phyloP scores from a whole-genome alignment of 1,140 invertebrate genomes.

The Episyrphus balteatus region DNA sequence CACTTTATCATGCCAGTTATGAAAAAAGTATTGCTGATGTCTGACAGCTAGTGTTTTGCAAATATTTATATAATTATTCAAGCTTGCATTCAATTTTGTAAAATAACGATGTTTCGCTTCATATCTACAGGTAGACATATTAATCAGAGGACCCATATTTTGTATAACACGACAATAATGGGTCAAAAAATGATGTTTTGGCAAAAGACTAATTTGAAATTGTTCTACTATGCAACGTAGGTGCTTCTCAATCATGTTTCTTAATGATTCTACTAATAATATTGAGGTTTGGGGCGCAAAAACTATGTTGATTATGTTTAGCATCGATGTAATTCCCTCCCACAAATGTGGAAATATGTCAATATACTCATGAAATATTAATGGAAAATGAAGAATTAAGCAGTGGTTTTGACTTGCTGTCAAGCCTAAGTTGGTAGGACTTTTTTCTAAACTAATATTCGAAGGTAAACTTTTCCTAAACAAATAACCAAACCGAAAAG shows the following conservation, averaged over 20 bases:
- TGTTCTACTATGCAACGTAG: not conserved
- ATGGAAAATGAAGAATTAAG: not conserved
- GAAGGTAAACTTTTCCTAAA: not conserved
- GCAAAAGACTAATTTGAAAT: not conserved
- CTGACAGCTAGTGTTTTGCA: not conserved
- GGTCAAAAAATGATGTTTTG: not conserved
- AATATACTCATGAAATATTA: not conserved
- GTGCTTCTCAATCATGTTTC: not conserved
- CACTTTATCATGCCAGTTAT: too few species aligned
- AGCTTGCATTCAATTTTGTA: not conserved
- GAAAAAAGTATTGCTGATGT: not conserved
- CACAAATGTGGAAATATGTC: not conserved
- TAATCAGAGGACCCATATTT: not conserved
- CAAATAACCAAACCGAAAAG: conserved; percentile 1
- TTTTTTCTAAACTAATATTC: conserved; percentile 1
- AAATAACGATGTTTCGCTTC: too few species aligned
- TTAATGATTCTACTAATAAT: not conserved
- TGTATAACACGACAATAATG: not conserved
- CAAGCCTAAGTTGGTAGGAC: not conserved
- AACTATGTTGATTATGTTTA: not conserved
- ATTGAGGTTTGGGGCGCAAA: not conserved
- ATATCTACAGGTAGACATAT: not conserved
- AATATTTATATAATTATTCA: not conserved
- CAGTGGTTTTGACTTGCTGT: not conserved
- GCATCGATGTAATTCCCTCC: not conserved